Evolutionary conservation across 2,888 invertebrate genomes (phyloP).

Genomic region (Melinaea marsaeus): DNA sequence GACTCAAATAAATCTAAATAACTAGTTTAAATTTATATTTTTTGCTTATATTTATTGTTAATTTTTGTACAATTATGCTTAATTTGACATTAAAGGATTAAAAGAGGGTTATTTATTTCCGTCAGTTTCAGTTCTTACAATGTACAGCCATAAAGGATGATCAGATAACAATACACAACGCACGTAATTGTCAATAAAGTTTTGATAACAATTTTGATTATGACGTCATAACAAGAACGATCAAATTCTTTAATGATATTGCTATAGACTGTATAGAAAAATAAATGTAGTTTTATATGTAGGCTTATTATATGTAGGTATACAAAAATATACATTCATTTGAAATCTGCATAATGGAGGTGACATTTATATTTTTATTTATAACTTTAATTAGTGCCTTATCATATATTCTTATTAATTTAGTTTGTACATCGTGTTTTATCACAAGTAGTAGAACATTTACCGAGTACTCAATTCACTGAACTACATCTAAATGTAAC

Average conservation of each 20-base stretch:
- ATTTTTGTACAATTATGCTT: no score
- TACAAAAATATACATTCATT: not conserved
- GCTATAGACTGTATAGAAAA: not conserved
- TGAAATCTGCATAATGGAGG: no score
- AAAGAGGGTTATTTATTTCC: not conserved
- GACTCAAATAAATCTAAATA: no score
- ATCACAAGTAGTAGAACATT: no score
- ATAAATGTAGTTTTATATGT: not conserved
- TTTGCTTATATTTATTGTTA: no score
- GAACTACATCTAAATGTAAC: no score
- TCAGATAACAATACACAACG: not conserved
- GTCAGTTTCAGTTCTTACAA: not conserved
- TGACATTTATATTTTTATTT: no score
- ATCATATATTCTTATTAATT: no score
- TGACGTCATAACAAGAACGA: not conserved
- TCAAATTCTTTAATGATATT: not conserved
- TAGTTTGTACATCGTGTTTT: no score
- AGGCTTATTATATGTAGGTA: not conserved
- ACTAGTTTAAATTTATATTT: no score
- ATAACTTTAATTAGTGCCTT: no score
- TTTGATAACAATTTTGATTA: not conserved
- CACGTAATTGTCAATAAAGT: slow-evolving; percentile 2
- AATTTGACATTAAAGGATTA: not conserved
- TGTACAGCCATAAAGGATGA: not conserved
- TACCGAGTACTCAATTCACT: no score